These are phyloP conservation scores for Eira barbara DNA, from an alignment of 2,113 vertebrate genomes.

Conservation along the genomic window DNA sequence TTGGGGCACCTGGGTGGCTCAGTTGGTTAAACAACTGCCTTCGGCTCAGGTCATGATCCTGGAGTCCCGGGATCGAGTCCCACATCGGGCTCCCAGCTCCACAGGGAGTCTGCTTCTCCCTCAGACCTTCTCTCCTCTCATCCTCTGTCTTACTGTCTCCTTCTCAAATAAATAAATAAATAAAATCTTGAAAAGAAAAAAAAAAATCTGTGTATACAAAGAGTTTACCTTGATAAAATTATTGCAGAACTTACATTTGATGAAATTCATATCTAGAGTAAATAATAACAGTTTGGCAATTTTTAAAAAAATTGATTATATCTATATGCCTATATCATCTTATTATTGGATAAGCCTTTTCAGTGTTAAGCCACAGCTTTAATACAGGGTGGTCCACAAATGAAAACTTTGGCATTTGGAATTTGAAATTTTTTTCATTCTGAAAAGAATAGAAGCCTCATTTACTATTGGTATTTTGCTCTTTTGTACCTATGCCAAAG, in stretches of 20 bases:
- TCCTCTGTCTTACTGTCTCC: no score
- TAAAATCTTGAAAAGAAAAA: no score
- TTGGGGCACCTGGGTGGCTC: no score
- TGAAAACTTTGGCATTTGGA: not conserved
- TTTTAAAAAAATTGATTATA: not conserved
- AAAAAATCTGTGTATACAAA: not conserved
- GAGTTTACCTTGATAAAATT: not conserved
- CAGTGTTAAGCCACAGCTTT: not conserved
- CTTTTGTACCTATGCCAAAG: not conserved
- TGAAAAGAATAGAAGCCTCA: not conserved
- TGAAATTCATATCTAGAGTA: slow-evolving; percentile 20
- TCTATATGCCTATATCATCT: not conserved
- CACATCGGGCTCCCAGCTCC: no score
- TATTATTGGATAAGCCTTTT: not conserved
- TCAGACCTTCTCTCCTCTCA: no score
- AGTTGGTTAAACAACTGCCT: no score
- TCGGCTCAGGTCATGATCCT: no score
- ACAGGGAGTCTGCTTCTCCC: no score
- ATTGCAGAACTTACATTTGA: not conserved
- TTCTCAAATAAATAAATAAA: no score
- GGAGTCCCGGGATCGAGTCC: no score
- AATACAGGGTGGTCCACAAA: not conserved
- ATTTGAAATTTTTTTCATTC: slow-evolving; percentile 7
- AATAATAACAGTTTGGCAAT: not conserved
- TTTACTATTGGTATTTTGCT: not conserved